Conservation (phyloP, 2,113 vertebrate species). For the Apteryx mantelli region DNA sequence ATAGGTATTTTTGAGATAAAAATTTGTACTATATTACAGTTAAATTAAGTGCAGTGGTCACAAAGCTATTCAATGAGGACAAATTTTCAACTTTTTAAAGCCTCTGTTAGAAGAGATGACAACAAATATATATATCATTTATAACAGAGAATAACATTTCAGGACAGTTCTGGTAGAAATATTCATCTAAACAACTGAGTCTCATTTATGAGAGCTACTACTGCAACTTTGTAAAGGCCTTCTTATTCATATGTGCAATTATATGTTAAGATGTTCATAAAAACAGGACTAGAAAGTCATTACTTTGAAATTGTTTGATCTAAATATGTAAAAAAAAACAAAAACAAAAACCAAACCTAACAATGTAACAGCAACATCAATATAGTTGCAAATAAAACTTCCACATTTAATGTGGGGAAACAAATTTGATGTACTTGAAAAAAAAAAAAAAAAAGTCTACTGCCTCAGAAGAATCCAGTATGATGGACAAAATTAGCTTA, state of each 20-base stretch:
- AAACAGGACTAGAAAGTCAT: neutral
- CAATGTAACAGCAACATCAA: neutral
- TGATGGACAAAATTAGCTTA: conserved; percentile 59
- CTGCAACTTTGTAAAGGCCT: neutral
- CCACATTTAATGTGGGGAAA: neutral
- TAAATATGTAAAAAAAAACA: neutral
- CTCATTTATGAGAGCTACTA: neutral
- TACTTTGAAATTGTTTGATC: neutral
- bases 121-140: neutral
- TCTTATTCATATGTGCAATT: neutral
- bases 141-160: fast-evolving
- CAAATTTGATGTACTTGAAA: neutral
- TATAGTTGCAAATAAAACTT: neutral
- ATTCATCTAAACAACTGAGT: neutral
- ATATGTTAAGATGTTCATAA: neutral
- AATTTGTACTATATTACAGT: neutral
- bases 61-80: neutral
- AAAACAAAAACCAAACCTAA: neutral
- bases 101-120: neutral
- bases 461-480: neutral
- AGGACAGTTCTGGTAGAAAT: neutral
- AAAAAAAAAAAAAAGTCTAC: neutral
- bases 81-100: neutral
- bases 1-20: neutral
- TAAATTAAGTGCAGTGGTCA: neutral